These are phyloP conservation scores for Lepus oiostolus DNA, from an alignment of 2,797 vertebrate genomes.

Conservation along the genomic window DNA sequence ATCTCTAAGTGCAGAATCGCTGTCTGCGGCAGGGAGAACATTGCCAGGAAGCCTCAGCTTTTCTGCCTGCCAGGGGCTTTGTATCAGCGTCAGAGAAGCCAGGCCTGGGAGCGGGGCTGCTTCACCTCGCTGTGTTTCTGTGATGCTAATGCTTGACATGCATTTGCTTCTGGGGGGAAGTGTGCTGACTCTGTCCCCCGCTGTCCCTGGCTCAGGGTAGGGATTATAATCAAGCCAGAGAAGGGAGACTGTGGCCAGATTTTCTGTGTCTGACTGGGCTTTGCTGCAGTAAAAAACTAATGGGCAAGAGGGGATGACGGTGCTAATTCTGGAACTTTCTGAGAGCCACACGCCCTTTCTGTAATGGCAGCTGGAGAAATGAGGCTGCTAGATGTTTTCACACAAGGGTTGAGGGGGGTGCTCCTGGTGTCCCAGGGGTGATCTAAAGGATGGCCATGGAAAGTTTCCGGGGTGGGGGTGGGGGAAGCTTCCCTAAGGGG, in stretches of 20 bases:
- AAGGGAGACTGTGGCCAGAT: slow-evolving; percentile 78
- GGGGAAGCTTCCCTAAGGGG: not conserved
- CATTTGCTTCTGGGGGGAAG: not conserved
- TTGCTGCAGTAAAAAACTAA: slow-evolving; percentile 82
- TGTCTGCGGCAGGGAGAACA: slow-evolving; percentile 81
- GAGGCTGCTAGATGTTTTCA: slow-evolving; percentile 17
- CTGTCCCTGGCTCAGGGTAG: not conserved
- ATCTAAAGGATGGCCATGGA: slow-evolving; percentile 26
- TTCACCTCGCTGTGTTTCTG: slow-evolving; percentile 69
- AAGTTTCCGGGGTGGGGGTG: slow-evolving; percentile 63
- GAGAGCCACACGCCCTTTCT: slow-evolving; percentile 61
- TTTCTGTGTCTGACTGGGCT: slow-evolving; percentile 31
- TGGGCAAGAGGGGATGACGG: slow-evolving; percentile 81
- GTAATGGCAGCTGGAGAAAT: slow-evolving; percentile 28
- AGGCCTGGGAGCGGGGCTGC: slow-evolving; percentile 59
- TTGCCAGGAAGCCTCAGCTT: slow-evolving; percentile 75
- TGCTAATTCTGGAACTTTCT: slow-evolving; percentile 84
- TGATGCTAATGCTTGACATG: slow-evolving; percentile 71
- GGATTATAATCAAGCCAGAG: slow-evolving; percentile 59
- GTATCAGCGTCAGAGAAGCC: slow-evolving; percentile 81
- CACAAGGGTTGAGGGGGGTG: slow-evolving; percentile 27
- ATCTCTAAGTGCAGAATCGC: slow-evolving; percentile 87
- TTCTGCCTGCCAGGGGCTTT: slow-evolving; percentile 72
- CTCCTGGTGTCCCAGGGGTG: slow-evolving; percentile 2
- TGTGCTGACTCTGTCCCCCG: slow-evolving; percentile 62